Evolutionary conservation across 2,113 vertebrate species (phyloP), one percentile per base, ranked within the genome.

Genomic region (Strix uralensis): DNA sequence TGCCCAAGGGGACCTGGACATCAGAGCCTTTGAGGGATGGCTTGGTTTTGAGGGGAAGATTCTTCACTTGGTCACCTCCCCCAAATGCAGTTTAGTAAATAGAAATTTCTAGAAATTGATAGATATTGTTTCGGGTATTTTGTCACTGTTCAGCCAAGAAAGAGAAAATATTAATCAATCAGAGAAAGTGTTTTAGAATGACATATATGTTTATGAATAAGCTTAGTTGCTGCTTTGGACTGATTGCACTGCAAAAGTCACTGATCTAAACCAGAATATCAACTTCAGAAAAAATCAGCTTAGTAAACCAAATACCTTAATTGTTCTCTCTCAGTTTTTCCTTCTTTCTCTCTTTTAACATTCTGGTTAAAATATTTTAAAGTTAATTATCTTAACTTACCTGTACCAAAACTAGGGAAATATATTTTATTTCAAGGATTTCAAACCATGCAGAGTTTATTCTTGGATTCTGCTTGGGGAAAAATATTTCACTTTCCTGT

Each of bases 191-290:
- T 27, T 81, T 66, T 67, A 54, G 17, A 90, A 72, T 44, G 71
- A 78, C 27, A 40, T 46, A 5, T 17, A 54, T 65, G 40, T 78
- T 54, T 54, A 42, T 80, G 18, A 81, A 36, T 79, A 92, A 54
- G 55, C 72, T 58, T 84, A 14, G 21, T 86, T 95, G n/a, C 59
- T 71, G 42, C 80, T 97, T 86, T 96, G 88, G 89, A 92, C 26
- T 83, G 72, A 90, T 92, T 88, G 27, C 25, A 58, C 55, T 84
- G 65, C 49, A 81, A 49, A 92, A 73, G 67, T 96, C 27, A 29
- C 78, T 92, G 16, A 88, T 92, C 69, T 79, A 81, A 91, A 95
- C 46, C 70, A 77, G 55, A 94, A 55, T 44, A 69, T 58, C 30
- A 46, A 16, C 11, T 57, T 81, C 22, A 80, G 13, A 46, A 78